Conservation (phyloP, 2,113 vertebrate genomes). For the Cinclus mexicanus region DNA sequence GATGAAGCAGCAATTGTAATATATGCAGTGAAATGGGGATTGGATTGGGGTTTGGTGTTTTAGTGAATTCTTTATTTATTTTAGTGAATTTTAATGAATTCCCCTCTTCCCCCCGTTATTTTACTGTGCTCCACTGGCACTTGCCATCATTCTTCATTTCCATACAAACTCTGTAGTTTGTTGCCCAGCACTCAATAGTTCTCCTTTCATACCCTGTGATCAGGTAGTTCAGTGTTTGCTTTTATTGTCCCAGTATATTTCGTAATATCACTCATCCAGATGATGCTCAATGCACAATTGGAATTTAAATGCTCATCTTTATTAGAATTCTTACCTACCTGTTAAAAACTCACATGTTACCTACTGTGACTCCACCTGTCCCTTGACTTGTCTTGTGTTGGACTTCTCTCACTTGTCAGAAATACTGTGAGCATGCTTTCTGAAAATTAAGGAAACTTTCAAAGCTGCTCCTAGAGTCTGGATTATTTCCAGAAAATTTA, state of each 20-base stretch:
- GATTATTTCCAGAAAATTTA: not conserved
- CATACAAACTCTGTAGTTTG: not conserved
- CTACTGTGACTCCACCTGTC: not conserved
- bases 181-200: not conserved
- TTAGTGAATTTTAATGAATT: not conserved
- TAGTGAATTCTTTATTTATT: not conserved
- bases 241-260: not conserved
- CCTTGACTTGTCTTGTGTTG: not conserved
- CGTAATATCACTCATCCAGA: not conserved
- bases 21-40: not conserved
- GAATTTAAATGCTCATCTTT: not conserved
- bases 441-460: not conserved
- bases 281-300: not conserved
- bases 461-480: not conserved
- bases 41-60: not conserved
- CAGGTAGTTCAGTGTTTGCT: not conserved
- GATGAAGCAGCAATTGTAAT: not conserved
- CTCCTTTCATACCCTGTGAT: not conserved
- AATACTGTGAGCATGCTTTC: not conserved
- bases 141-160: not conserved
- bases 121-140: not conserved
- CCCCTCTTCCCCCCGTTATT: not conserved
- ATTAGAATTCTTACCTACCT: not conserved
- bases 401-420: not conserved
- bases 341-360: not conserved